Evolutionary conservation across 2,113 vertebrate genomes (phyloP).

Genomic region (Equus quagga): DNA sequence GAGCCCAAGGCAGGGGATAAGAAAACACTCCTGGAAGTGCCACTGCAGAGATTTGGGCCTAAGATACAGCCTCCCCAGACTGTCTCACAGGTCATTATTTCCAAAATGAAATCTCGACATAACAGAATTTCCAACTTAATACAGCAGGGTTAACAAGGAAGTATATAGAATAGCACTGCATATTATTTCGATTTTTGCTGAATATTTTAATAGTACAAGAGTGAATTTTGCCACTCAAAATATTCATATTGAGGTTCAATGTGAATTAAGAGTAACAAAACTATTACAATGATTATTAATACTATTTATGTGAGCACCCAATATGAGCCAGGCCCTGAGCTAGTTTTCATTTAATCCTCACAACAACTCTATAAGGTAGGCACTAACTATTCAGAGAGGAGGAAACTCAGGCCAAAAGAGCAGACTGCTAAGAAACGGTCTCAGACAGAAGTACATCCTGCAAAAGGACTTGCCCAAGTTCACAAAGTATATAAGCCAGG

Average conservation of each 20-base stretch:
- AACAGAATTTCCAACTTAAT: not conserved
- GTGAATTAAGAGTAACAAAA: not conserved
- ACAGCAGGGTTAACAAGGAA: not conserved
- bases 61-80: not conserved
- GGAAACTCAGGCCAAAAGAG: not conserved
- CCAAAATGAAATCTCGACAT: not conserved
- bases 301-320: not conserved
- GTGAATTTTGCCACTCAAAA: conserved; percentile 15
- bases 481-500: not conserved
- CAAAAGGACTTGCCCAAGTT: not conserved
- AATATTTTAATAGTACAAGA: not conserved
- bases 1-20: not conserved
- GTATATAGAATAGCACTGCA: not conserved
- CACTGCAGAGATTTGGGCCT: not conserved
- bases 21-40: not conserved
- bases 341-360: not conserved
- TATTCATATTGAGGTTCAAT: not conserved
- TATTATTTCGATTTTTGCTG: not conserved
- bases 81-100: not conserved
- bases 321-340: not conserved
- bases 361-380: not conserved
- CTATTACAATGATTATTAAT: not conserved
- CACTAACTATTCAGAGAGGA: not conserved
- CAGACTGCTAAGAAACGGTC: not conserved
- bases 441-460: not conserved